Evolutionary conservation across 2,113 vertebrate genomes (phyloP).

Genomic region (Gasterosteus nipponicus): DNA sequence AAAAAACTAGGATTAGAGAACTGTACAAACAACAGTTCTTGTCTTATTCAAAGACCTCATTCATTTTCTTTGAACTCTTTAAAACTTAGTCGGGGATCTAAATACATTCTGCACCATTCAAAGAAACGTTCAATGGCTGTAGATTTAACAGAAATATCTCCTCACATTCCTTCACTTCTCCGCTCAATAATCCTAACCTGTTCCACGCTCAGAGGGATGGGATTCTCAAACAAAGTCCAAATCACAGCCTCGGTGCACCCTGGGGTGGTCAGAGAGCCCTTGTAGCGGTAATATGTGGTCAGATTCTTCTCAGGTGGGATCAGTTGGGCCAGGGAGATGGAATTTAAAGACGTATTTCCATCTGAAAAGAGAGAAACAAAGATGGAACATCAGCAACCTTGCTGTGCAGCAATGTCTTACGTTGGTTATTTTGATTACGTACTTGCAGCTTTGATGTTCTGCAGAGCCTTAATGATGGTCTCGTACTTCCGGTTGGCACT

Average conservation of each 20-base stretch:
- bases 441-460: slow-evolving; percentile 62
- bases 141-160: neutral
- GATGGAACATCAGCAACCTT: neutral
- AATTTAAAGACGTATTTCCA: neutral
- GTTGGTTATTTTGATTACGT: neutral
- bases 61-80: neutral
- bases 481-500: slow-evolving; percentile 79
- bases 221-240: slow-evolving; percentile 90
- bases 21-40: neutral
- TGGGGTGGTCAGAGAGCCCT: slow-evolving; percentile 92
- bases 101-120: neutral
- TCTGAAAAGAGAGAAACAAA: slow-evolving; percentile 66
- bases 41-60: neutral
- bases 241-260: slow-evolving; percentile 83
- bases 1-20: neutral
- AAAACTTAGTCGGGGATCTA: neutral
- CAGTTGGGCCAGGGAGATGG: slow-evolving; percentile 79
- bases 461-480: slow-evolving; percentile 59
- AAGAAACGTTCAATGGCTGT: neutral
- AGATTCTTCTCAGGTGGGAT: slow-evolving; percentile 82
- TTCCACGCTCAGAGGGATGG: slow-evolving; percentile 74
- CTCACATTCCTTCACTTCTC: neutral
- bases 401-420: neutral
- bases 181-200: slow-evolving; percentile 81
- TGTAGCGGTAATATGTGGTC: slow-evolving; percentile 87